A percentile compares a stretch with the other conserved stretches of the same genome.
Evolutionary conservation across 2,113 vertebrate genomes (phyloP).

Genomic region (Bagarius yarrelli): DNA sequence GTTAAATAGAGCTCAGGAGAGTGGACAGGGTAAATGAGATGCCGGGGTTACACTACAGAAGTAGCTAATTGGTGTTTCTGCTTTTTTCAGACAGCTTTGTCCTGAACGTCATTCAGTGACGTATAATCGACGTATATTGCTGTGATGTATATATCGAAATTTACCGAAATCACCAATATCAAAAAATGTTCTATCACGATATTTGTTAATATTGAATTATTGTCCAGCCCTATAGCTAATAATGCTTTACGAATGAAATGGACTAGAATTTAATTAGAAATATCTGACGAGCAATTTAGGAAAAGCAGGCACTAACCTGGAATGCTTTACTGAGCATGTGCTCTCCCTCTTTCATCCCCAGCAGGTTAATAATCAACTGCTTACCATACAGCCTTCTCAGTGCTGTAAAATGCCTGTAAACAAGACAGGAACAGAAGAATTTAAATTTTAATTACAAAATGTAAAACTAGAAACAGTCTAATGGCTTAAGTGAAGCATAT

Average conservation of each 20-base stretch:
- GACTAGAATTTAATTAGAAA: neutral
- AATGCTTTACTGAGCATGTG: slow-evolving; percentile 99
- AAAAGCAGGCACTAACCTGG: slow-evolving; percentile 72
- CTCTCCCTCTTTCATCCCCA: slow-evolving; percentile 95
- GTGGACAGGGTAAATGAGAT: too few relatives aligned
- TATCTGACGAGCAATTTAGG: neutral
- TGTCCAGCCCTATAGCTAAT: too few relatives aligned
- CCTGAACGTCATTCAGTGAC: too few relatives aligned
- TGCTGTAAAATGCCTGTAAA: slow-evolving; percentile 87
- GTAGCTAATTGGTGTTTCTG: too few relatives aligned
- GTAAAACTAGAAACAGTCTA: neutral
- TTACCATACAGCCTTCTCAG: slow-evolving; percentile 90
- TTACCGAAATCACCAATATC: too few relatives aligned
- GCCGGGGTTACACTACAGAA: too few relatives aligned
- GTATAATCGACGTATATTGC: too few relatives aligned
- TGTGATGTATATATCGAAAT: too few relatives aligned
- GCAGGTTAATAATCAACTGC: slow-evolving; percentile 94
- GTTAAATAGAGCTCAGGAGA: too few relatives aligned
- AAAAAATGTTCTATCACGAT: too few relatives aligned
- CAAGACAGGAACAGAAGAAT: slow-evolving; percentile 46
- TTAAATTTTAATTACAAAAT: neutral
- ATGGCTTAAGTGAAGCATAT: neutral
- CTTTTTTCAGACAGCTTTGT: too few relatives aligned
- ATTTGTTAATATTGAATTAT: too few relatives aligned
- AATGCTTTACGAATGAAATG: neutral